A percentile compares a stretch with the other conserved stretches of the same genome.
These are phyloP conservation scores for Gorsachius magnificus DNA, from an alignment of 2,797 vertebrate species.

Conservation along the genomic window DNA sequence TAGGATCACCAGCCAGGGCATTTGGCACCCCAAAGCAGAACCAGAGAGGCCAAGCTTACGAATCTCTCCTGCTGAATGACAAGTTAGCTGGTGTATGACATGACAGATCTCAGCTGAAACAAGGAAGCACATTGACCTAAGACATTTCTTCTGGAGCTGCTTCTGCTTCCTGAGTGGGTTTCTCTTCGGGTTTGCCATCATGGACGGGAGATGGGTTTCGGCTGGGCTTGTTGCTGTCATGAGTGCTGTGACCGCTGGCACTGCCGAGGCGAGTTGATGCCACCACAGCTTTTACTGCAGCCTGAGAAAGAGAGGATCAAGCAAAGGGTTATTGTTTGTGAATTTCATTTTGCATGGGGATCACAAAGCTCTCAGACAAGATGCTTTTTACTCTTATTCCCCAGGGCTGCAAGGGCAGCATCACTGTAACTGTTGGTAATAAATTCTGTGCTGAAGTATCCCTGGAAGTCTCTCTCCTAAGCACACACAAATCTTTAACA, in stretches of 20 bases:
- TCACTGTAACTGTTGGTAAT: neutral
- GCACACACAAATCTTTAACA: neutral
- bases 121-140: constrained; percentile 39
- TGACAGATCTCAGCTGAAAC: constrained; percentile 14
- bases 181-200: constrained; percentile 20
- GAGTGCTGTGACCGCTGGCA: constrained; percentile 74
- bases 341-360: neutral
- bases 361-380: neutral
- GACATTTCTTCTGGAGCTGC: constrained; percentile 46
- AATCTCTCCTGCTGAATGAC: constrained; percentile 69
- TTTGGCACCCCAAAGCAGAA: constrained; percentile 71
- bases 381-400: neutral
- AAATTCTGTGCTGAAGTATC: neutral
- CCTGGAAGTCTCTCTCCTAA: neutral
- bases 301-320: constrained; percentile 71
- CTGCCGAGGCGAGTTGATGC: constrained; percentile 86
- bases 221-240: constrained; percentile 74
- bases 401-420: neutral
- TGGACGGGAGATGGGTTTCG: constrained; percentile 48
- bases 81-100: constrained; percentile 66
- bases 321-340: neutral
- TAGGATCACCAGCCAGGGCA: constrained; percentile 69
- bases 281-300: constrained; percentile 88
- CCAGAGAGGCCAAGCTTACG: constrained; percentile 69
- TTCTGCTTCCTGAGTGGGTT: constrained; percentile 20